Conservation (phyloP, 2,113 vertebrate genomes). For the Globicephala melas region DNA sequence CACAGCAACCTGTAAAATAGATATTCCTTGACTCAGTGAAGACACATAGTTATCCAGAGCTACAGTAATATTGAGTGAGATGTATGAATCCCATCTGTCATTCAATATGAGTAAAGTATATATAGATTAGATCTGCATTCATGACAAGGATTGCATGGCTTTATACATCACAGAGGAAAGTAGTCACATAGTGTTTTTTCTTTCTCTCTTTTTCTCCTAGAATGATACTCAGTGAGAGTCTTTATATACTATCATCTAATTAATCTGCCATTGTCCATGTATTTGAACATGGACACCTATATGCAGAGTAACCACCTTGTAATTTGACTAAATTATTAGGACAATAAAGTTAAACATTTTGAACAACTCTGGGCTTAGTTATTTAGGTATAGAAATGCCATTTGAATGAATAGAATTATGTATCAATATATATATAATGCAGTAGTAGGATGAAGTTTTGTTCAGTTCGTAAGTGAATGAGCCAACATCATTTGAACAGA, state of each 20-base stretch:
- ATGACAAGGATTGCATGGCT: background rate
- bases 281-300: background rate
- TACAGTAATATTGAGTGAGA: background rate
- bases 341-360: background rate
- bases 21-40: background rate
- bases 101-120: background rate
- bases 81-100: background rate
- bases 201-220: background rate
- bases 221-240: background rate
- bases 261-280: background rate
- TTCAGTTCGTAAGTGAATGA: background rate
- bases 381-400: background rate
- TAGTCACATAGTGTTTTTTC: background rate
- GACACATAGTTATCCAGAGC: background rate
- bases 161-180: background rate
- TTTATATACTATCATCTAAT: background rate
- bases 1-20: background rate
- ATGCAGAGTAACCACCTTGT: background rate
- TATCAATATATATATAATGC: background rate
- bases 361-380: background rate
- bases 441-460: background rate
- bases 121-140: background rate
- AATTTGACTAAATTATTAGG: constrained; percentile 10
- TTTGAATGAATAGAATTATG: background rate
- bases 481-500: background rate